Evolutionary conservation across 64 coral and sea anemone genomes (phyloP), one percentile per base, ranked within the genome.

Genomic region (Hydrozoanthus tunicans): DNA sequence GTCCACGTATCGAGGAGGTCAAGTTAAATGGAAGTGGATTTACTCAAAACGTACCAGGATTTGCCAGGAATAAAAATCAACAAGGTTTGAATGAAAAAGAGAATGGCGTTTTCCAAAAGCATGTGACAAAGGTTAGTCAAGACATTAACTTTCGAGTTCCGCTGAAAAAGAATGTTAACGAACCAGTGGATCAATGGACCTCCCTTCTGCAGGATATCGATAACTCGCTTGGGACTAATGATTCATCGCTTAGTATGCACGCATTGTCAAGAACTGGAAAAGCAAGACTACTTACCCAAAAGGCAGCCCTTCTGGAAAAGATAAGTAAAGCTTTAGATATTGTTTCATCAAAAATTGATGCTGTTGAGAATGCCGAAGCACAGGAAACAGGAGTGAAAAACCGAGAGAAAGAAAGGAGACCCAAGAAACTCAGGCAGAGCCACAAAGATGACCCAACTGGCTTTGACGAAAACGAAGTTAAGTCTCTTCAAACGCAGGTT

Each of bases 241-340:
- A 7, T 13, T 73, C 84, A 13, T 74, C 57, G 68, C 56, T 88
- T 17, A 59, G 43, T 58, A 59, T 13, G 24, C 56, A 88, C 6
- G 12, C 23, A 58, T 74, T 88, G 7, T 88, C 84, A 51, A 88
- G 32, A 51, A 73, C 55, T 74, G 69, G 84, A 74, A 88, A 88
- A 58, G 84, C 69, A 13, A 88, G 57, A 88, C 11, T 88, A 27
- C 84, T 88, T 27, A 72, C 55, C 69, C 54, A 88, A 74, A 88
- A 88, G 51, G 84, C 84, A 32, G 54, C 84, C 25, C 51, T 88
- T 9, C 68, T 88, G 20, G 84, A 88, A 59, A 88, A 88, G 32
- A 88, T 88, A 26, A 88, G 68, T 9, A 88, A 60, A 25, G 84
- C 84, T 73, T 88, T 88, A 25, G 84, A 88, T 59, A 43, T 88